phyloP scores from a whole-genome alignment of 1,140 invertebrate species.

The Eurosta solidaginis region DNA sequence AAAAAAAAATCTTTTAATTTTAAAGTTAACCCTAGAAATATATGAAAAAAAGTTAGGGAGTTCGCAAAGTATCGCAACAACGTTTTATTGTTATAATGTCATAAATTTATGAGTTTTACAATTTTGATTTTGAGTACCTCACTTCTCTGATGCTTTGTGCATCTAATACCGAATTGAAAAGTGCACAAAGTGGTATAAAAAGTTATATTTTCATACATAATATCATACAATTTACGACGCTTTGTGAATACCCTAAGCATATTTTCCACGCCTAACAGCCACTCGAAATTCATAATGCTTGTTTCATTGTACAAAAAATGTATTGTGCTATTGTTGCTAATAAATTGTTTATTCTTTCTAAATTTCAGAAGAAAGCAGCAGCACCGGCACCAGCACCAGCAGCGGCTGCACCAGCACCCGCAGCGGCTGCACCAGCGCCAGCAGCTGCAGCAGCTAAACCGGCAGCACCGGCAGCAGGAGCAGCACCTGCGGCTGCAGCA shows the following conservation, averaged over 20 bases:
- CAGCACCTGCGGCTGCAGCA: conserved; percentile 4
- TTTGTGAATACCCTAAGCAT: no score
- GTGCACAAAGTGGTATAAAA: no score
- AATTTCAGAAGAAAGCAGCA: conserved; percentile 37
- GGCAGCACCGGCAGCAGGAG: conserved; percentile 14
- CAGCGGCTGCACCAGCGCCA: conserved; percentile 29
- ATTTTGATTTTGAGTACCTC: no score
- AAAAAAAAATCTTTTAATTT: neutral
- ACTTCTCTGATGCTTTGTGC: no score
- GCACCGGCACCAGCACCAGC: conserved; percentile 40
- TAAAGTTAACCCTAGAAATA: no score
- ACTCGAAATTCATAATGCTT: neutral
- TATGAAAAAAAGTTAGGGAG: no score
- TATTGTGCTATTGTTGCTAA: neutral
- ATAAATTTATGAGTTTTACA: no score
- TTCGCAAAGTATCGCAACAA: no score
- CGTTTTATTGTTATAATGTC: no score
- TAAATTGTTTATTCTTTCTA: conserved; percentile 10
- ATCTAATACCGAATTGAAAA: no score
- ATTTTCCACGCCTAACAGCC: neutral
- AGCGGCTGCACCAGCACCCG: conserved; percentile 35
- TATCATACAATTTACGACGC: no score
- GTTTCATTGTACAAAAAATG: neutral
- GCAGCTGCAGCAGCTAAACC: conserved; percentile 19
- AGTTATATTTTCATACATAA: no score